Base-by-base conservation (phyloP, 2,888 invertebrate species). In the Drosophila monieri region DNA sequence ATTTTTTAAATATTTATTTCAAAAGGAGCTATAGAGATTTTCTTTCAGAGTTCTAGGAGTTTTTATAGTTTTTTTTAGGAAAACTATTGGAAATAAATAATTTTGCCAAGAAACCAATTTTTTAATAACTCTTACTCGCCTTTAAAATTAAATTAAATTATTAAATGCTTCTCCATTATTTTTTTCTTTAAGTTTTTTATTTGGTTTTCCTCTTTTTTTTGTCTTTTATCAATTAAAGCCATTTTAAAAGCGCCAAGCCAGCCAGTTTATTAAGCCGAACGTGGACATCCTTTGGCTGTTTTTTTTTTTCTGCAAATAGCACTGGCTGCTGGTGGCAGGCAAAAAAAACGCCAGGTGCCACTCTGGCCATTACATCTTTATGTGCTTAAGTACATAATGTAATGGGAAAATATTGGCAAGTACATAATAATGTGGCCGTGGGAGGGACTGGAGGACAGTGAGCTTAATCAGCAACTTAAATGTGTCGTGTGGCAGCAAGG, bases 151-250 rank as follows among this genome's bases (percentile, higher is more conserved):
- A 27, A 27, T 2, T 27, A 27, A 27, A 27, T 2, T 9, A 8
- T 27, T 27, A 27, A 27, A 27, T 27, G 27, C 3, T 9, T 9
- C 27, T 27, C 27, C 9, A 27, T 27, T 27, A 27, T 27, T 27
- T 27, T 27, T 27, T 27, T 15, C 18, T 9, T 35, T n/a, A 14
- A 18, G 12, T n/a, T 21, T 10, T 10, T 18, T 30, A 27, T 25
- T 2, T 43, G 59, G 47, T 52, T 47, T 53, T 43, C 14, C 25
- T 15, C 23, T 21, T 73, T 73, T 67, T 10, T 18, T n/a, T 14
- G 3, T 9, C 14, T 25, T 21, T 51, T 83, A 83, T 89, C 91
- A 90, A 90, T 90, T 90, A 89, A 90, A 89, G 88, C 81, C 88
- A 89, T 86, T 90, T 88, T 89, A 88, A 87, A 79, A 80, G 47